Evolutionary conservation across 2,113 vertebrate genomes (phyloP).

Genomic region (Lagopus leucura): DNA sequence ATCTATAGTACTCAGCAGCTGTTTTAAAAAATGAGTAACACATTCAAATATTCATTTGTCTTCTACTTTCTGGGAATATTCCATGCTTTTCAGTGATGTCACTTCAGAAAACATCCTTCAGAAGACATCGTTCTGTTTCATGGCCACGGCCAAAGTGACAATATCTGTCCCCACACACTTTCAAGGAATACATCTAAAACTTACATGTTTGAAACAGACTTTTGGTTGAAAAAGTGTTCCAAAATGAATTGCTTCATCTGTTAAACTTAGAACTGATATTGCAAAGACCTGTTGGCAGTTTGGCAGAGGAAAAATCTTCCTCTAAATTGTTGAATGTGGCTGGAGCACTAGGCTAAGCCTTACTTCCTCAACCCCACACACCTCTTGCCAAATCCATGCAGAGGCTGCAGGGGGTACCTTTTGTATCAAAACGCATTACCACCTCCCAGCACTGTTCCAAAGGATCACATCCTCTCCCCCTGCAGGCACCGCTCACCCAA

Average conservation of each 20-base stretch:
- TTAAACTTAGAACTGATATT: not conserved
- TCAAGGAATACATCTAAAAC: not conserved
- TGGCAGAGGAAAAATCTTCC: not conserved
- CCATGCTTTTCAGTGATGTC: not conserved
- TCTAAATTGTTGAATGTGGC: not conserved
- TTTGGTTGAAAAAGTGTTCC: not conserved
- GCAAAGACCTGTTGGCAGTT: not conserved
- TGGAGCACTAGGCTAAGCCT: not conserved
- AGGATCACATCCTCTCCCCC: not conserved
- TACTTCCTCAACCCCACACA: not conserved
- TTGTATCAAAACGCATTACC: not conserved
- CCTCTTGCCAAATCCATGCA: not conserved
- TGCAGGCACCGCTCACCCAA: fast-evolving
- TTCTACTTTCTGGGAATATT: not conserved
- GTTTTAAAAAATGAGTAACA: not conserved
- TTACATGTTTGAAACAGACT: not conserved
- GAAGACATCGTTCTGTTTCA: not conserved
- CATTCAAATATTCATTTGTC: not conserved
- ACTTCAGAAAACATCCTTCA: not conserved
- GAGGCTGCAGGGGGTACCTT: not conserved
- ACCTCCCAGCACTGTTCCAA: not conserved
- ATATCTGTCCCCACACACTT: not conserved
- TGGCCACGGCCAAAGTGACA: not conserved
- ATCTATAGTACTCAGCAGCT: not conserved
- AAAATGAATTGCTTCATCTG: not conserved